Evolutionary conservation across 2,113 vertebrate species (phyloP), one percentile per base, ranked within the genome.

Genomic region (Rhinopomastus cyanomelas): DNA sequence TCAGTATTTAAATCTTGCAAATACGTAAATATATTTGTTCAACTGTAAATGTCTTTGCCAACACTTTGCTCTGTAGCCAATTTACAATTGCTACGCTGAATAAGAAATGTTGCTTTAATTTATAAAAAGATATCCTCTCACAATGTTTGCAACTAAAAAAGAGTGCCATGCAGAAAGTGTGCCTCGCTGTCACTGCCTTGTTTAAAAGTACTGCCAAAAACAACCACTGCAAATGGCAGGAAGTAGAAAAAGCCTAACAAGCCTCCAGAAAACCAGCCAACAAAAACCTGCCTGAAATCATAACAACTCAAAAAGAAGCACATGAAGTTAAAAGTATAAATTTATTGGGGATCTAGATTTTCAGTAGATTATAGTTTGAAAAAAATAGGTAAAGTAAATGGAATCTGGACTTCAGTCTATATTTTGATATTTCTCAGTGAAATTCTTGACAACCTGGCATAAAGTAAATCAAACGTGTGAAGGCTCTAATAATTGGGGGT

Each of bases 251-350:
- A 36, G 12, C 17, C 27, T 26, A 42, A 26, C 29, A 49, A 74
- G 3, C 1, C 0, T 1, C 15, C 8, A 46, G 20, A 52, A 57
- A 62, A 46, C 7, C 11, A 87, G 81, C 3, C 20, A 57, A 0
- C 0, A 53, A 74, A 48, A 69, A 13, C 5, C 12, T 67, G 3
- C 27, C 37, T 42, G 8, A 82, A 85, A 30, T 29, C 61, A 61
- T 20, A 56, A 1, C 42, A 72, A 67, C 57, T 15, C 68, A 61
- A 85, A 76, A 37, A 7, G 65, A 44, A 23, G 2, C 8, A 49
- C 5, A 19, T 26, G 44, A 72, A 37, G 1, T 4, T 6, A 76
- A 49, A 83, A 65, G 36, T 19, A 61, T 20, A 76, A 73, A 48
- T 39, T 81, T 27, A 2, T 34, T n/a, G 76, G 23, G 8, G 16